Conservation (phyloP, 2,113 vertebrate species). For the Lontra canadensis region DNA sequence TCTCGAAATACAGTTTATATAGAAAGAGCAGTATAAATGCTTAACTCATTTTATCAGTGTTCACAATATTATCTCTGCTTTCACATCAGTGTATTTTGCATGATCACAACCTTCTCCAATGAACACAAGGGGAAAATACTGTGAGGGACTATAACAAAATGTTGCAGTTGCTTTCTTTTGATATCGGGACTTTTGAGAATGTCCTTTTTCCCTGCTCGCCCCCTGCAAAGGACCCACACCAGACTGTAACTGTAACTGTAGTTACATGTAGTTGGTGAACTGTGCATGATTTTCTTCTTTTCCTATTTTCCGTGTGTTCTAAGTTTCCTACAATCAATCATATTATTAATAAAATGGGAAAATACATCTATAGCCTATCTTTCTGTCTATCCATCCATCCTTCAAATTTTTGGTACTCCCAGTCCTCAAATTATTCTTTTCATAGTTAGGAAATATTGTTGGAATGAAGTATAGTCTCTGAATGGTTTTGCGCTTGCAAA, state of each 20-base stretch:
- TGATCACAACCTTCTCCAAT: neutral
- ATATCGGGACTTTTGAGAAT: neutral
- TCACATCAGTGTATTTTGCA: neutral
- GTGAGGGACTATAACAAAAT: neutral
- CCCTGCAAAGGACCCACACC: fast-evolving
- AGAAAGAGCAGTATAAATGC: neutral
- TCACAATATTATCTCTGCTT: neutral
- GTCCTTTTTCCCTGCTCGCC: neutral
- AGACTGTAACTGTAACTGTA: neutral
- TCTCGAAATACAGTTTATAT: neutral
- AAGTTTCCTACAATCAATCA: neutral
- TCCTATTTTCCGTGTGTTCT: neutral
- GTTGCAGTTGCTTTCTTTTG: neutral
- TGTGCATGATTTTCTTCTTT: neutral
- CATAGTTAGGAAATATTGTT: neutral
- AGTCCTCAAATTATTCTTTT: neutral
- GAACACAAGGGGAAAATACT: neutral
- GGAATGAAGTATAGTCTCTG: neutral
- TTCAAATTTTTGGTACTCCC: neutral
- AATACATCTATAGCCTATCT: neutral
- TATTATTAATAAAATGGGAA: neutral
- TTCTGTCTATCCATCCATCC: neutral
- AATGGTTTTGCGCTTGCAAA: neutral
- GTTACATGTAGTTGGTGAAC: neutral
- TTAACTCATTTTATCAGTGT: neutral